Evolutionary conservation across 1,140 invertebrate genomes (phyloP).

Genomic region (Coptotermes formosanus): DNA sequence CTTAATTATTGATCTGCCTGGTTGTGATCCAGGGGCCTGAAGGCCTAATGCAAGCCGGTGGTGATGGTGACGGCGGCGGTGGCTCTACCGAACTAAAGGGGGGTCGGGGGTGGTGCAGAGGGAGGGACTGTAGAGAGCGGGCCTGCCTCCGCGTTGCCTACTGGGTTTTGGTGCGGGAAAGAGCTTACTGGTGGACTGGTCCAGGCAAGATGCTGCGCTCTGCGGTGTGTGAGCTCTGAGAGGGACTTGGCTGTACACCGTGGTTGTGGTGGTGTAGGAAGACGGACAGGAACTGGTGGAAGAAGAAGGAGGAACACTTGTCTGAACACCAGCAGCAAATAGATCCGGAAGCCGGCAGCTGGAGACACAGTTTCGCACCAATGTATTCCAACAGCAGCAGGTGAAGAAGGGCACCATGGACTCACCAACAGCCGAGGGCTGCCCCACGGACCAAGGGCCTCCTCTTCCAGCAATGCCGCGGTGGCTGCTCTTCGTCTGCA

Average conservation of each 20-base stretch:
- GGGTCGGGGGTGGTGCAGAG: neutral
- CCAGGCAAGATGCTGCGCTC: slow-evolving; percentile 11
- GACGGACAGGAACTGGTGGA: neutral
- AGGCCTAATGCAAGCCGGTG: neutral
- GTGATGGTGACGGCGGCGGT: neutral
- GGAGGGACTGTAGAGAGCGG: neutral
- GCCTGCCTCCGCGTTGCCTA: neutral
- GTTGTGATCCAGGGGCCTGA: slow-evolving; percentile 26
- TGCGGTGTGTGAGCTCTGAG: neutral
- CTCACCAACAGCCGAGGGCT: neutral
- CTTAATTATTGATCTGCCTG: slow-evolving; percentile 28
- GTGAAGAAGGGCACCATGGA: neutral
- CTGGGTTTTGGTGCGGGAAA: slow-evolving; percentile 12
- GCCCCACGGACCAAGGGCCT: neutral
- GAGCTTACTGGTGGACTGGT: neutral
- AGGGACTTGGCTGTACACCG: neutral
- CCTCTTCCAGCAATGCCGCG: neutral
- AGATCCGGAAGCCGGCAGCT: slow-evolving; percentile 5
- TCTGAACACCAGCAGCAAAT: neutral
- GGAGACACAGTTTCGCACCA: neutral
- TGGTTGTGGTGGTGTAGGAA: neutral
- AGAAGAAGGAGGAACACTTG: neutral
- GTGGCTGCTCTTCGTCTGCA: slow-evolving; percentile 29
- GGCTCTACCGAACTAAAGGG: neutral
- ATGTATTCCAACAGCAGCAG: slow-evolving; percentile 9